Evolutionary conservation across 2,113 vertebrate genomes (phyloP).

Genomic region (Potamarius usumacintae): DNA sequence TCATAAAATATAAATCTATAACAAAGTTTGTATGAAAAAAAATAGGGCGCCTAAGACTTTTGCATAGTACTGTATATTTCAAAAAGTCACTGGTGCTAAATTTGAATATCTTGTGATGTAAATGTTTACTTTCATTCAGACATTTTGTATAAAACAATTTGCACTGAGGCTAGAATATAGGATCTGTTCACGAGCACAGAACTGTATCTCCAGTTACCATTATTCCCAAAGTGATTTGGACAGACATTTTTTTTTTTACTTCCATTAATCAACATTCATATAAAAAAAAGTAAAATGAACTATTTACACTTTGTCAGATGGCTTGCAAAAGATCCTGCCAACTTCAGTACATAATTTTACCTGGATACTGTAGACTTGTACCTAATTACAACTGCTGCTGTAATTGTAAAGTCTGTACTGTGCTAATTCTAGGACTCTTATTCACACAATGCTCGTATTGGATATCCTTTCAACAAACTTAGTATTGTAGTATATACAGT

Average conservation of each 20-base stretch:
- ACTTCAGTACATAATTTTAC: background rate
- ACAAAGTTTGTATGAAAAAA: no score
- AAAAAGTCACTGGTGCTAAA: background rate
- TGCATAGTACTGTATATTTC: no score
- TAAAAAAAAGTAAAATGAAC: background rate
- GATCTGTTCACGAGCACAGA: background rate
- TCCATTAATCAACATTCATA: background rate
- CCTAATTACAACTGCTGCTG: background rate
- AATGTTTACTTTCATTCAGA: background rate
- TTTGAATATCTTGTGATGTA: background rate
- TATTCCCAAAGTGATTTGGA: background rate
- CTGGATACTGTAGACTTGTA: background rate
- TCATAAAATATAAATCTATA: no score
- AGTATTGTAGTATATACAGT: background rate
- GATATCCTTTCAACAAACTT: background rate
- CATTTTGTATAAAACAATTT: background rate
- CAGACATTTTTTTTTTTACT: background rate
- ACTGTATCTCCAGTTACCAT: no score
- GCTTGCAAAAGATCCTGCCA: background rate
- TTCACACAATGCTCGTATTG: background rate
- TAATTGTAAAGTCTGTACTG: background rate
- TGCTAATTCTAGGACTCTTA: background rate
- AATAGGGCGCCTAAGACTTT: no score
- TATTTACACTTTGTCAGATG: no score
- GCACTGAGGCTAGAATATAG: background rate